Conservation (phyloP, 2,113 vertebrate genomes). For the Cebidichthys violaceus region DNA sequence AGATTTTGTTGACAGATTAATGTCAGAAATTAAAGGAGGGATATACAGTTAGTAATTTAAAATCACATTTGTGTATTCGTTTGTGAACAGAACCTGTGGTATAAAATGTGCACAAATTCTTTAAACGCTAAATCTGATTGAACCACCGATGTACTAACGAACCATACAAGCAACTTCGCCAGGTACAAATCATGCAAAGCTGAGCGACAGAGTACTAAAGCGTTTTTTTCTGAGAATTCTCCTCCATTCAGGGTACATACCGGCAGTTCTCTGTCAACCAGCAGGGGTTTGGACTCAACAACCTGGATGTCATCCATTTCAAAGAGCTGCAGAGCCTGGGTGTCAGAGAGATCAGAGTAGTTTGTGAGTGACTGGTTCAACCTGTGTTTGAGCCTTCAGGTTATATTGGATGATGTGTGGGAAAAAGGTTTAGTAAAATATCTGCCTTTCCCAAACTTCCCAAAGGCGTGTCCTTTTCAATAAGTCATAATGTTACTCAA, state of each 20-base stretch:
- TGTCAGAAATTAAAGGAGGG: not conserved
- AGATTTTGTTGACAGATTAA: not conserved
- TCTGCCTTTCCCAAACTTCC: not conserved
- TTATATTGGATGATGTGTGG: not conserved
- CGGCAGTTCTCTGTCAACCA: slow-evolving; percentile 82
- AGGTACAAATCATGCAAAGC: not conserved
- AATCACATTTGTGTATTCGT: not conserved
- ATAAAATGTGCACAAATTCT: not conserved
- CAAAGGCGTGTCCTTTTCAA: not conserved
- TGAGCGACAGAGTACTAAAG: not conserved
- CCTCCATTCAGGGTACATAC: slow-evolving; percentile 65
- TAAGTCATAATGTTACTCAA: not conserved
- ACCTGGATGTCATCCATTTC: slow-evolving; percentile 85
- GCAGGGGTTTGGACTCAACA: slow-evolving; percentile 82
- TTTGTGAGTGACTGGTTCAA: slow-evolving; percentile 16
- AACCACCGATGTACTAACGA: not conserved
- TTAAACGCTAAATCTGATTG: not conserved
- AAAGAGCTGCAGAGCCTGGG: slow-evolving; percentile 56
- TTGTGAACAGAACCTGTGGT: not conserved
- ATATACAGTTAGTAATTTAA: not conserved
- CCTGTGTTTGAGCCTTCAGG: slow-evolving; percentile 14
- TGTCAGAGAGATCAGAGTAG: slow-evolving; percentile 13
- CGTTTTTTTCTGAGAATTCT: not conserved
- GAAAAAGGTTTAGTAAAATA: not conserved
- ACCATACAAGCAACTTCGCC: not conserved